These are phyloP conservation scores for Antedon bifida DNA, from an alignment of 35 echinoderm and acorn worm species.

Conservation along the genomic window DNA sequence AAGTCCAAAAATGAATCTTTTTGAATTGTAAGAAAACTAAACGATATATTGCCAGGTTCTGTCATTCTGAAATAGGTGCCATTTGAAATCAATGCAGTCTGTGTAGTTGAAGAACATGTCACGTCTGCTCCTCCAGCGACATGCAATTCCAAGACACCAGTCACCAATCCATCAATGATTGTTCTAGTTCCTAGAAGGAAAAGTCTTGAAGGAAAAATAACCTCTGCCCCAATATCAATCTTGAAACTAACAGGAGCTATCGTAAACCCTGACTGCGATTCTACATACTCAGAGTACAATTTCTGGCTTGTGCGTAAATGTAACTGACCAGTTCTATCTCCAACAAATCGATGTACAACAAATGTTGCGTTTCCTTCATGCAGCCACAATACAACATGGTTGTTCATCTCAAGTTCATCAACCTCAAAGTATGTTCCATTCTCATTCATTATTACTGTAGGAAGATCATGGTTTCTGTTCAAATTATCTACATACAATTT, in stretches of 20 bases:
- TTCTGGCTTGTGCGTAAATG: constrained; percentile 43
- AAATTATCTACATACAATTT: constrained; percentile 64
- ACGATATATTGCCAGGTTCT: constrained; percentile 64
- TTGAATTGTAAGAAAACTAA: constrained; percentile 63
- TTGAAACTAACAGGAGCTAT: constrained; percentile 74
- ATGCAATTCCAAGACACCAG: constrained; percentile 46
- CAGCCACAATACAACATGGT: constrained; percentile 78
- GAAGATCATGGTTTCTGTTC: constrained; percentile 52
- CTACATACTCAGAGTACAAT: constrained; percentile 75
- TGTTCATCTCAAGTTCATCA: constrained; percentile 72
- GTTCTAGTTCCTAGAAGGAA: constrained; percentile 67
- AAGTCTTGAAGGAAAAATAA: constrained; percentile 71
- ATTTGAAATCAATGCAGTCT: constrained; percentile 56
- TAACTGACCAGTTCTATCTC: constrained; percentile 58
- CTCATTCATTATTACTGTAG: constrained; percentile 79
- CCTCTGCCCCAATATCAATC: constrained; percentile 47
- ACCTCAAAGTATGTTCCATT: constrained; percentile 45
- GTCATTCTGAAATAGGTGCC: constrained; percentile 44
- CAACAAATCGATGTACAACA: constrained; percentile 52
- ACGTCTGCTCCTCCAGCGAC: constrained; percentile 50
- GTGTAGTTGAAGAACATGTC: constrained; percentile 47
- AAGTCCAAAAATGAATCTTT: constrained; percentile 57
- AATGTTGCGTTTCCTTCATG: constrained; percentile 39
- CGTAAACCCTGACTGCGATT: constrained; percentile 64
- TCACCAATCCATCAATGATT: constrained; percentile 39